Base-by-base conservation (phyloP, 2,113 vertebrate genomes). In the Pteruthius melanotis region DNA sequence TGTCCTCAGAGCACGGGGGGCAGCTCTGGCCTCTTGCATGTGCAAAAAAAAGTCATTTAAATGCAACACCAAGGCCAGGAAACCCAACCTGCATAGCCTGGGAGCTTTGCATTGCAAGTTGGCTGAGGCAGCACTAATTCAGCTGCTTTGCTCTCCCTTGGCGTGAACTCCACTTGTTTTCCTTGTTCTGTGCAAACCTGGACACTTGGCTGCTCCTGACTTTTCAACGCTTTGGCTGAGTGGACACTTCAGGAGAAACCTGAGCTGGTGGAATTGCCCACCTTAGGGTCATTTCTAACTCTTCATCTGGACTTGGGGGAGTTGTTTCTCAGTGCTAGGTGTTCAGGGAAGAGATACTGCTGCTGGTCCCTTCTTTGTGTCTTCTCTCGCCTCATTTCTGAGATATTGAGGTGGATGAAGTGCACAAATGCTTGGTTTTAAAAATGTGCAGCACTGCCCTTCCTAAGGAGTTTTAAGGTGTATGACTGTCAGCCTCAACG, bases 161-260 rank as follows among this genome's bases (percentile, higher is more conserved):
- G 64, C 30, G 80, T 54, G 49, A 77, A 6, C 85, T 56, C 26
- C 5, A 4, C 91, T 88, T 66, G 63, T 85, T 91, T 89, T 83
- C 82, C 85, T 66, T 54, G 70, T 70, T 56, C 39, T 2, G 6
- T 71, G 83, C 92, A 94, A 94, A 92, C 85, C 83, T 39, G 78
- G 69, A 83, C 56, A 26, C 95, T 86, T 93, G 11, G 74, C 87
- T 91, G 33, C 87, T 94, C 90, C 87, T 92, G 92, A 39, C 79
- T 74, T 80, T 52, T 54, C 33, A 7, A 31, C 9, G 8, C 21
- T 63, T 69, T 40, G 81, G 30, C 83, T 28, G 52, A 81, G 52
- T 13, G 47, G 47, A 5, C 0, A 2, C 63, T 70, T 59, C 33
- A 61, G 52, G 17, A 77, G 66, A 77, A 86, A 52, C 35, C 4